phyloP scores from a whole-genome alignment of 2,888 invertebrate genomes.

The Pandemis heparana region DNA sequence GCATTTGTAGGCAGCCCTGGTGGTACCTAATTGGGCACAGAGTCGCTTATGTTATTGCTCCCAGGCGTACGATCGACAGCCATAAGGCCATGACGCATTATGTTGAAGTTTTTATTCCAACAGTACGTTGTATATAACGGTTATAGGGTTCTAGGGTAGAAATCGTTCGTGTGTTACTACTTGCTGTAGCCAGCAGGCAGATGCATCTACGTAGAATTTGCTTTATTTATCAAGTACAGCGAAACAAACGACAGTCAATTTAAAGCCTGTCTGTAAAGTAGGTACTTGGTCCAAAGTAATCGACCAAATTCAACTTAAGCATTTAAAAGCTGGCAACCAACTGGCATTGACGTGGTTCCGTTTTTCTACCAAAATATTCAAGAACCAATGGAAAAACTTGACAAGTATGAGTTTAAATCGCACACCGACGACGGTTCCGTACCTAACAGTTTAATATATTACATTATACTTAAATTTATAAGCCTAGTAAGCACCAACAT shows the following conservation, averaged over 20 bases:
- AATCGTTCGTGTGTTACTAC: background rate
- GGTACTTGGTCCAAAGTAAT: no score
- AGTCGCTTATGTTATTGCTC: slow-evolving; percentile 5
- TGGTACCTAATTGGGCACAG: background rate
- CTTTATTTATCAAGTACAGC: no score
- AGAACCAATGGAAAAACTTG: background rate
- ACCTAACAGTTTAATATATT: no score
- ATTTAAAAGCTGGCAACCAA: background rate
- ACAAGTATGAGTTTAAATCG: no score
- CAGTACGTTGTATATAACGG: background rate
- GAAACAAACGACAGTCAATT: no score
- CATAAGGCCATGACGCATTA: background rate
- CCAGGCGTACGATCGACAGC: slow-evolving; percentile 1
- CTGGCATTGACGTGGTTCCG: background rate
- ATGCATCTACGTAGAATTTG: no score
- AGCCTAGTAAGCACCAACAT: no score
- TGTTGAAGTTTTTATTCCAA: background rate
- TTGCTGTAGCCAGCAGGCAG: no score
- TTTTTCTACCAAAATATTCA: background rate
- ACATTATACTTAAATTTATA: no score
- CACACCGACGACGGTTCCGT: no score
- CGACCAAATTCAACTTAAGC: no score
- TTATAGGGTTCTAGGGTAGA: background rate
- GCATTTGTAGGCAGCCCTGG: background rate
- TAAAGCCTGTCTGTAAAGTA: no score